Conservation (phyloP, 2,113 vertebrate species). For the Callaeas wilsoni region DNA sequence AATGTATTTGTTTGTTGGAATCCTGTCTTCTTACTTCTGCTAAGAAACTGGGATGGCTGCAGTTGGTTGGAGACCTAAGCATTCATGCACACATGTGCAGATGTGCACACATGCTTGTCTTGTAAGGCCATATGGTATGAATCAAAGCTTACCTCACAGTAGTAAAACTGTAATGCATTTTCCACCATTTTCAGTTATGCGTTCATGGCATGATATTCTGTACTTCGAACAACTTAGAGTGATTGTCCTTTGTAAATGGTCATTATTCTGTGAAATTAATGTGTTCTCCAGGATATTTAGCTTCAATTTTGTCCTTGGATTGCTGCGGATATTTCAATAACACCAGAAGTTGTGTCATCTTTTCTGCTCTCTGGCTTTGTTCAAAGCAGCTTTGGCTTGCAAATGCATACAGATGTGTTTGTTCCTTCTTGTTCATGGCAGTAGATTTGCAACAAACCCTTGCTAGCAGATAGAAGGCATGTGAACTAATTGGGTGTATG, state of each 20-base stretch:
- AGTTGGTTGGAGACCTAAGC: background rate
- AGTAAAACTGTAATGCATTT: slow-evolving; percentile 45
- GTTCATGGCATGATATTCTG: background rate
- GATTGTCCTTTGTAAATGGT: background rate
- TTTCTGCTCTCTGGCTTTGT: background rate
- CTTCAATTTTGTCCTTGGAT: background rate
- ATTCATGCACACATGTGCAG: background rate
- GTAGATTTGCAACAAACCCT: background rate
- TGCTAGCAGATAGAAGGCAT: background rate
- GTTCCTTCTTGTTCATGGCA: background rate
- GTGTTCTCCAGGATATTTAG: background rate
- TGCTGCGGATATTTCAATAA: background rate
- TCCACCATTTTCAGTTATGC: slow-evolving; percentile 4
- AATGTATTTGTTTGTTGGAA: background rate
- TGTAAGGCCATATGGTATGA: slow-evolving; percentile 22
- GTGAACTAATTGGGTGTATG: background rate
- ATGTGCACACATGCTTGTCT: background rate
- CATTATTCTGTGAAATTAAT: background rate
- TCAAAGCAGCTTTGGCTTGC: background rate
- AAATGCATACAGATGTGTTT: background rate
- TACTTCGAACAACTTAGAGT: background rate
- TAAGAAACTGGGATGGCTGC: background rate
- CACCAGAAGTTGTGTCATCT: background rate
- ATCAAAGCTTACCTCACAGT: slow-evolving; percentile 17
- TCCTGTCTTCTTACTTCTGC: background rate